These are phyloP conservation scores for Amphiprion percula DNA, from an alignment of 2,113 vertebrate genomes.

Conservation along the genomic window DNA sequence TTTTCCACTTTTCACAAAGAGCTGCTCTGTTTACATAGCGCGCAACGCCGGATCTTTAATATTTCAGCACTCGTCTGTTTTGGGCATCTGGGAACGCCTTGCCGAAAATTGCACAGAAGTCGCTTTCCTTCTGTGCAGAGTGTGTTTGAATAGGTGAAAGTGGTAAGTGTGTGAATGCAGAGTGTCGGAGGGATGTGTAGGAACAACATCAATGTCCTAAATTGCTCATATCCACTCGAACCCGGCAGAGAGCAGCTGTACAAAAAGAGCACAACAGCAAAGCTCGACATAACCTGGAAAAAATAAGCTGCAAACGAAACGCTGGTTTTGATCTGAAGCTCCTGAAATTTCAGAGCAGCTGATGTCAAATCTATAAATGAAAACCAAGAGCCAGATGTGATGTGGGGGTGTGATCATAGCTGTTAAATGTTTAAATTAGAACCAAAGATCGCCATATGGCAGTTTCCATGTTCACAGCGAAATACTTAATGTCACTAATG, in stretches of 20 bases:
- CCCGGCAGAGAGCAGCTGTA: background rate
- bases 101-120: background rate
- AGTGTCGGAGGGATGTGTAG: background rate
- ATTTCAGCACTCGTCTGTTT: constrained; percentile 32
- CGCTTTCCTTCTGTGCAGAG: background rate
- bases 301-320: background rate
- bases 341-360: background rate
- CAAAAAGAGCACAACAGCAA: no score
- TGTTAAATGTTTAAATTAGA: constrained; percentile 1
- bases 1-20: constrained; percentile 47
- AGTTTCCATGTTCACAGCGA: background rate
- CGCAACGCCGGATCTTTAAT: constrained; percentile 37
- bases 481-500: background rate
- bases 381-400: constrained; percentile 21
- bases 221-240: background rate
- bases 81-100: background rate
- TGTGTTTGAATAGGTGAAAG: background rate
- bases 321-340: background rate
- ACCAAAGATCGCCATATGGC: constrained; percentile 16
- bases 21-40: constrained; percentile 30
- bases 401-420: constrained; percentile 4
- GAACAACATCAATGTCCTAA: background rate
- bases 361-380: background rate
- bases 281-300: no score
- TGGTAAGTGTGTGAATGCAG: background rate